Evolutionary conservation across 2,797 vertebrate genomes (phyloP), one percentile per base, ranked within the genome.

Genomic region (Sebastolobus altivelis): DNA sequence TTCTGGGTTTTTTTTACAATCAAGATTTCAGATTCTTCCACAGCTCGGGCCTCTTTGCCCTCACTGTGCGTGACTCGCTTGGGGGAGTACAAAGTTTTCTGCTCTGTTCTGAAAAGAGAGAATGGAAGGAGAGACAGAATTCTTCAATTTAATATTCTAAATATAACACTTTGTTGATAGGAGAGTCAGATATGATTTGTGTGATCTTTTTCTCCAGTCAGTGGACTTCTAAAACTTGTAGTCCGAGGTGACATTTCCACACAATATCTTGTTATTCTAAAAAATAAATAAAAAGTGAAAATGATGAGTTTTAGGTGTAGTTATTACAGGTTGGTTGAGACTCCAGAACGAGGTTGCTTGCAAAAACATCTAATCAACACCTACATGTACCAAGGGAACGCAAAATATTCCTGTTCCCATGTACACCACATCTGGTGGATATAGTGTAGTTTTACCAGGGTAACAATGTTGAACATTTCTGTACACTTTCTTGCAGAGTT

Each of bases 1-100:
- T 95, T 97, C 76, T 87, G 92, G 3, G 90, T 37, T 1, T 86
- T 72, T 87, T 95, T 97, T 14, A 97, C 67, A 10, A 99, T 95
- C 85, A 99, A 85, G 67, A 97, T 96, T 90, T 99, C 97, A 0
- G 95, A 95, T 91, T 99, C 98, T 59, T 98, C 98, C 1, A 91
- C 92, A 22, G 91, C 92, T 1, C 85, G 93, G 43, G 62, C 87
- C 16, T 93, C 93, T 62, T 96, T 96, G 69, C 73, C 14, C 0
- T 93, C 94, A 1, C n/a, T 29, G 25, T 85, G 93, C 5, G 81
- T 25, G 0, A 92, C 55, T 12, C 89, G 94, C 88, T 95, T 96
- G 31, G 97, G 90, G 0, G 92, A 94, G 79, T 97, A 98, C n/a
- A 95, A 1, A 0, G 95, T 91, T 43, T 93, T 94, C 60, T 93